Base-by-base conservation (phyloP, 2,797 vertebrate species). In the Neosalanx taihuensis region DNA sequence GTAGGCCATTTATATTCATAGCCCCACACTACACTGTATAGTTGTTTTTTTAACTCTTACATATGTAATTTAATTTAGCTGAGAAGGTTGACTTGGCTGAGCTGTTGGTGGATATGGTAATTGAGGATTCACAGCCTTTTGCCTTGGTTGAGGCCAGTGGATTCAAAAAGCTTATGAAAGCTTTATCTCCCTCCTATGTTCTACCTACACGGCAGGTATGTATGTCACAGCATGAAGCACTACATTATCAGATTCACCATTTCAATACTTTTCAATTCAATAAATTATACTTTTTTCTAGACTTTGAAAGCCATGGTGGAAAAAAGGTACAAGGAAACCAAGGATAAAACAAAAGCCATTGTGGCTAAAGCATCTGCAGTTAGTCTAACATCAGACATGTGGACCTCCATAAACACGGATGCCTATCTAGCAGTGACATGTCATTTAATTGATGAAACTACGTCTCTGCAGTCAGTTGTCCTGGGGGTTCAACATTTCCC, bases 261-360 rank as follows among this genome's bases (percentile, higher is more conserved):
- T n/a, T n/a, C n/a, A n/a, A n/a, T n/a, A n/a, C n/a, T 3, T 17
- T 20, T 3, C 26, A 4, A 63, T 63, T 57, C 7, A 4, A 9
- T 9, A 15, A 57, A 46, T 53, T 59, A 41, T n/a, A 20, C 37
- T 29, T 49, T 46, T 18, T 63, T 35, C 58, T 13, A 63, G 75
- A 51, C 75, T 76, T 51, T 76, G 26, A 76, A 76, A 67, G 58
- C 74, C 3, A 67, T 76, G 69, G 74, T 53, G 26, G 57, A 30
- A 17, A 30, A 1, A 72, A n/a, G 51, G 26, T 76, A 76, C n/a
- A 3, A 61, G 18, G 17, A 63, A 6, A 5, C 13, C 5, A 68
- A 63, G 49, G 53, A 72, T 41, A 67, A 72, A 29, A 64, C 37
- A 7, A 61, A 64, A 49, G 69, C 56, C 12, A 18, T 20, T 5